A percentile compares a stretch with the other conserved stretches of the same genome.
These are phyloP conservation scores for Plagodis pulveraria DNA, from an alignment of 2,888 invertebrate species.

Conservation along the genomic window DNA sequence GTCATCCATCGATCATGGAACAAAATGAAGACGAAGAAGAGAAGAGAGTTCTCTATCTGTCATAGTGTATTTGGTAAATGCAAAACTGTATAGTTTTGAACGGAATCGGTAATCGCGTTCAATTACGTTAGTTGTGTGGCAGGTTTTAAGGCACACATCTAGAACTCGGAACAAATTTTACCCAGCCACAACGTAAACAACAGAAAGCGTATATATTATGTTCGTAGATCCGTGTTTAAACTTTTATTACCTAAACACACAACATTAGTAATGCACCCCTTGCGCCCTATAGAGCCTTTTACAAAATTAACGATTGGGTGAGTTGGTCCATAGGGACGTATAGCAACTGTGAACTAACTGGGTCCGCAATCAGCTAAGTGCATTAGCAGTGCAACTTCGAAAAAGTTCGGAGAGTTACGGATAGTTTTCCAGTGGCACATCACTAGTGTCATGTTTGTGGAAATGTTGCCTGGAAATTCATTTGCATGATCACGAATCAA, in stretches of 20 bases:
- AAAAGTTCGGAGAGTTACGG: conserved; percentile 16
- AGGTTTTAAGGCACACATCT: no score
- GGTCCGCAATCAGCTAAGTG: conserved; percentile 65
- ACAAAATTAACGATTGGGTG: conserved; percentile 53
- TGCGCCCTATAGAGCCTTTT: conserved; percentile 51
- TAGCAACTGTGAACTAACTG: conserved; percentile 33
- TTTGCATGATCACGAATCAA: background rate
- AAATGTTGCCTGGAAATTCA: conserved; percentile 3
- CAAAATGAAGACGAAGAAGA: no score
- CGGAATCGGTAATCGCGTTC: no score
- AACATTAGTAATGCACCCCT: conserved; percentile 71
- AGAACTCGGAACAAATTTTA: no score
- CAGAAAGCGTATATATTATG: background rate
- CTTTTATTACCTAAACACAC: conserved; percentile 34
- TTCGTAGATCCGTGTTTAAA: conserved; percentile 35
- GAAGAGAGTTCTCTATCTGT: no score
- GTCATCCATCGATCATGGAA: no score
- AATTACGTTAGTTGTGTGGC: no score
- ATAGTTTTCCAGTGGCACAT: conserved; percentile 17
- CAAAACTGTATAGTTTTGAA: no score
- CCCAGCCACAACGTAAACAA: background rate
- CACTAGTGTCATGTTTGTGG: conserved; percentile 7
- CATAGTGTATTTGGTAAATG: no score
- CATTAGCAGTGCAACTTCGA: conserved; percentile 38
- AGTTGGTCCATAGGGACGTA: conserved; percentile 12